These are phyloP conservation scores for Ataeniobius toweri DNA, from an alignment of 2,797 vertebrate genomes.

Conservation along the genomic window DNA sequence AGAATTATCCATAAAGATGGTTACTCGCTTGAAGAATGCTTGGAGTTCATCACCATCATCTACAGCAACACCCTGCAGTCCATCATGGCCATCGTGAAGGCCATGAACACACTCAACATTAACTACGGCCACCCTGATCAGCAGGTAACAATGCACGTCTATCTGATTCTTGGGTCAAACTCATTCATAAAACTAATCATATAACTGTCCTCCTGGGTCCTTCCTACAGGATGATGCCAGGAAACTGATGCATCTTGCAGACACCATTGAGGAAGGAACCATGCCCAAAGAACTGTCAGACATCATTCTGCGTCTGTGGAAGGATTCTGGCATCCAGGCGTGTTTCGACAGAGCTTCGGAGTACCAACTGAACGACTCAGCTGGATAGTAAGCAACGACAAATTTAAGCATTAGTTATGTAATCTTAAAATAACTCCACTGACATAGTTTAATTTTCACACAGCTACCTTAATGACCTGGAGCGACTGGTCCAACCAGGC, in stretches of 20 bases:
- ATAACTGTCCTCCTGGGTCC: neutral
- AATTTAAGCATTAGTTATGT: neutral
- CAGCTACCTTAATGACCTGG: conserved; percentile 94
- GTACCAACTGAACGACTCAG: conserved; percentile 98
- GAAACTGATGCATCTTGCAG: conserved; percentile 93
- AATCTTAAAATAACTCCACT: neutral
- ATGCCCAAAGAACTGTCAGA: conserved; percentile 97
- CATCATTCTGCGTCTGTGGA: conserved; percentile 94
- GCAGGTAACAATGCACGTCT: conserved; percentile 76
- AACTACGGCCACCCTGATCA: conserved; percentile 87
- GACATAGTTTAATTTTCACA: neutral
- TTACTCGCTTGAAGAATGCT: conserved; percentile 93
- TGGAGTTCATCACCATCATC: conserved; percentile 96
- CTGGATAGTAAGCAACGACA: conserved; percentile 88
- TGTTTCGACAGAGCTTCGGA: conserved; percentile 96
- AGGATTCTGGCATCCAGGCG: conserved; percentile 91
- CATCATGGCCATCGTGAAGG: conserved; percentile 92
- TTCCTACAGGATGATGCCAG: conserved; percentile 89
- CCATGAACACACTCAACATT: conserved; percentile 92
- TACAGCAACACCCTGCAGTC: conserved; percentile 98
- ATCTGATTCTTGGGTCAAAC: neutral
- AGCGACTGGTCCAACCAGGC: conserved; percentile 89
- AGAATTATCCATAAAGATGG: conserved; percentile 99
- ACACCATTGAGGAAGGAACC: conserved; percentile 95
- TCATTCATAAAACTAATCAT: neutral